Base-by-base conservation (phyloP, 2,113 vertebrate species). In the Phasianus colchicus region DNA sequence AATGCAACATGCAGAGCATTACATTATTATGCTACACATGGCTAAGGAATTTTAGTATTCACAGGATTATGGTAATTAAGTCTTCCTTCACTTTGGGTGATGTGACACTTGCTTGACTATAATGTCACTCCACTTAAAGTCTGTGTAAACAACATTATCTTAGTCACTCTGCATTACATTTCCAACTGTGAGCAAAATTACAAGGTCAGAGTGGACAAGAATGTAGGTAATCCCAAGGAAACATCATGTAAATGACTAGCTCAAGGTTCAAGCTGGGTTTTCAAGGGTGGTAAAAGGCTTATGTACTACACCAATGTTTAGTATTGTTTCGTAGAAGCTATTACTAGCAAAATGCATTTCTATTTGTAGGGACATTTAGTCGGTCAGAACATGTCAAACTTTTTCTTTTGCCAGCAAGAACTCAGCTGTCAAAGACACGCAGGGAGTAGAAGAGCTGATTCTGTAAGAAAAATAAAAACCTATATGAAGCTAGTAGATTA, bases 71-170 rank as follows among this genome's bases (percentile, higher is more conserved):
- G 97, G 97, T 98, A 98, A 98, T 98, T 97, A 98, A 98, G 96
- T 97, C 97, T 97, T 97, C 96, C 95, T 98, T 98, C 97, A 98
- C 97, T 97, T 98, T 97, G 97, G 97, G 93, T 98, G 97, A 98
- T 98, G 97, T 98, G 98, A 98, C 98, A 98, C 98, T 98, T 98
- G 97, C 97, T 98, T 98, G 96, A 98, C 98, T 98, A 98, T 98
- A 98, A 98, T 98, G 98, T 98, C 98, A 98, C 97, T 98, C 97
- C 98, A 98, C 97, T 98, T 98, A 98, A 98, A 98, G 98, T 97
- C 97, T 98, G 97, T 98, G 98, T 98, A 98, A 98, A 98, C 98
- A 98, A 98, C 97, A 98, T 98, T 98, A 98, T 98, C 98, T 97
- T 98, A 97, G 97, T 98, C 97, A 98, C 91, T 97, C 96, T 96